Evolutionary conservation across 2,797 vertebrate species (phyloP).

Genomic region (Miichthys miiuy): DNA sequence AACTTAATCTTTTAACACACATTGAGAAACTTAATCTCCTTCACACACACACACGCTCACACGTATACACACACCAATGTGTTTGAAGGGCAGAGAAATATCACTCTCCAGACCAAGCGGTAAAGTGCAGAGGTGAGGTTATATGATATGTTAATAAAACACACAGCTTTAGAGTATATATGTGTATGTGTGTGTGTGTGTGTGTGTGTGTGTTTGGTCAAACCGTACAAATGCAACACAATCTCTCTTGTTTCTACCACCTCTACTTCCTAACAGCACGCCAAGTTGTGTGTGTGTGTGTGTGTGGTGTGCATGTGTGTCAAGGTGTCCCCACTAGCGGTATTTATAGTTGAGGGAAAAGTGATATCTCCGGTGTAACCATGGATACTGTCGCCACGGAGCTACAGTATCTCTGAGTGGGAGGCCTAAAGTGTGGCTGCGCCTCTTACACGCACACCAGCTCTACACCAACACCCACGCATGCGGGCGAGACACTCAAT

Average conservation of each 20-base stretch:
- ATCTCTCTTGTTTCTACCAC: constrained; percentile 48
- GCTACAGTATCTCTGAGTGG: constrained; percentile 78
- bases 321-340: constrained; percentile 84
- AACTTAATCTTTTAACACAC: constrained; percentile 51
- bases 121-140: constrained; percentile 50
- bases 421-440: constrained; percentile 73
- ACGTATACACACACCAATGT: not conserved
- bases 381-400: constrained; percentile 87
- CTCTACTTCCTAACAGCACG: constrained; percentile 52
- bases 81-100: constrained; percentile 36
- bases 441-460: constrained; percentile 21
- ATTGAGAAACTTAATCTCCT: constrained; percentile 42
- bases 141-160: constrained; percentile 59
- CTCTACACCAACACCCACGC: constrained; percentile 6
- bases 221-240: constrained; percentile 59
- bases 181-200: constrained; percentile 2
- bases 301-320: constrained; percentile 50
- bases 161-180: constrained; percentile 19
- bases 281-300: constrained; percentile 34
- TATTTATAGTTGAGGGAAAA: constrained; percentile 88
- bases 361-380: constrained; percentile 87
- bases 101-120: constrained; percentile 29
- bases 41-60: not conserved
- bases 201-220: constrained; percentile 17
- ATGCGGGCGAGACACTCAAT: constrained; percentile 24